These are phyloP conservation scores for Larimichthys crocea DNA, from an alignment of 2,113 vertebrate species.

Conservation along the genomic window DNA sequence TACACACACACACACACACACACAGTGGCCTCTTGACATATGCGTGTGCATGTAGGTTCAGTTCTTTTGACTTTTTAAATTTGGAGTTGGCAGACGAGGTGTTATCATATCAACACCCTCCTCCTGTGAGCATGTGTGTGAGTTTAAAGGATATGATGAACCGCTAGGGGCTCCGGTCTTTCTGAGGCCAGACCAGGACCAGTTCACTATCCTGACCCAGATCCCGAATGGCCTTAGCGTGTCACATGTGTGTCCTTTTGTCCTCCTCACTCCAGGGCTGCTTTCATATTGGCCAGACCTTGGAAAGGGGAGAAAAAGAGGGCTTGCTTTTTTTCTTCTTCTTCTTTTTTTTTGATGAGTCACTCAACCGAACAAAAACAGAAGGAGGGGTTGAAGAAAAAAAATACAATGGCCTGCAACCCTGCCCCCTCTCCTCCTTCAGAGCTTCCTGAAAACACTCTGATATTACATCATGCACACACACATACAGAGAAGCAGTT, in stretches of 20 bases:
- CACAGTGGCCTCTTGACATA: slow-evolving; percentile 47
- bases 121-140: slow-evolving; percentile 6
- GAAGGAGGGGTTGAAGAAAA: slow-evolving; percentile 54
- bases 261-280: slow-evolving; percentile 61
- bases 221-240: slow-evolving; percentile 74
- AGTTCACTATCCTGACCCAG: slow-evolving; percentile 76
- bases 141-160: slow-evolving; percentile 30
- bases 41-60: slow-evolving; percentile 11
- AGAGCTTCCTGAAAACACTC: slow-evolving; percentile 51
- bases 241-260: slow-evolving; percentile 75
- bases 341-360: slow-evolving; percentile 78
- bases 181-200: slow-evolving; percentile 55
- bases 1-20: slow-evolving; percentile 5
- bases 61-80: neutral
- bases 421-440: neutral
- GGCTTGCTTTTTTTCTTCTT: slow-evolving; percentile 20
- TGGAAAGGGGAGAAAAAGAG: slow-evolving; percentile 49
- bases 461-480: slow-evolving; percentile 63
- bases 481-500: slow-evolving; percentile 1
- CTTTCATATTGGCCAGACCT: slow-evolving; percentile 67
- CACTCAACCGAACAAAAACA: slow-evolving; percentile 76
- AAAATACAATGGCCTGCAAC: slow-evolving; percentile 59
- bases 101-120: neutral
- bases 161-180: slow-evolving; percentile 38
- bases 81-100: neutral